These are phyloP conservation scores for Dendrolimus kikuchii DNA, from an alignment of 1,140 invertebrate genomes.

Conservation along the genomic window DNA sequence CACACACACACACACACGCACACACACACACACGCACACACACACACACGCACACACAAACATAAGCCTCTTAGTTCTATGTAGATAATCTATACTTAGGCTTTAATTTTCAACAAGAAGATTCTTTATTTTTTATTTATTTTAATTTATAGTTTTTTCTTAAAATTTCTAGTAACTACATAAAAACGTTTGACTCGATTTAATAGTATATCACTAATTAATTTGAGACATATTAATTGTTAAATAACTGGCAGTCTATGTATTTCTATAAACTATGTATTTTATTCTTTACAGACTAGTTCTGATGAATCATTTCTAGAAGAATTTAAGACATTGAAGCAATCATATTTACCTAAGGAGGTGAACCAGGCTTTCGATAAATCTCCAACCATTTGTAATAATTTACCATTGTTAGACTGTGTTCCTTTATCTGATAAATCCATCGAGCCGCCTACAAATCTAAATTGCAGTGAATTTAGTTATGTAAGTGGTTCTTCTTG, in stretches of 20 bases:
- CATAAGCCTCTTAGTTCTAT: too few relatives aligned
- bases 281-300: background rate
- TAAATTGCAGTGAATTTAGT: slow-evolving; percentile 1
- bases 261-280: background rate
- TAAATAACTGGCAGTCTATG: background rate
- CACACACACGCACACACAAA: too few relatives aligned
- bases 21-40: too few relatives aligned
- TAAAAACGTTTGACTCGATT: too few relatives aligned
- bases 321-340: background rate
- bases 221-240: too few relatives aligned
- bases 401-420: background rate
- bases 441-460: background rate
- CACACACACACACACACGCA: too few relatives aligned
- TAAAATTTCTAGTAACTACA: too few relatives aligned
- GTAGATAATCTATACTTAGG: too few relatives aligned
- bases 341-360: background rate
- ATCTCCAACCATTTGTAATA: background rate
- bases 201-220: too few relatives aligned
- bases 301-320: background rate
- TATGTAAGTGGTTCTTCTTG: slow-evolving; percentile 1
- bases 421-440: slow-evolving; percentile 1
- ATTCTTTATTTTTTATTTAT: too few relatives aligned
- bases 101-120: too few relatives aligned
- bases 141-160: too few relatives aligned
- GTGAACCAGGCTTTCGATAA: background rate